Conservation (phyloP, 2,888 invertebrate genomes). For the Hofmannophila pseudospretella region DNA sequence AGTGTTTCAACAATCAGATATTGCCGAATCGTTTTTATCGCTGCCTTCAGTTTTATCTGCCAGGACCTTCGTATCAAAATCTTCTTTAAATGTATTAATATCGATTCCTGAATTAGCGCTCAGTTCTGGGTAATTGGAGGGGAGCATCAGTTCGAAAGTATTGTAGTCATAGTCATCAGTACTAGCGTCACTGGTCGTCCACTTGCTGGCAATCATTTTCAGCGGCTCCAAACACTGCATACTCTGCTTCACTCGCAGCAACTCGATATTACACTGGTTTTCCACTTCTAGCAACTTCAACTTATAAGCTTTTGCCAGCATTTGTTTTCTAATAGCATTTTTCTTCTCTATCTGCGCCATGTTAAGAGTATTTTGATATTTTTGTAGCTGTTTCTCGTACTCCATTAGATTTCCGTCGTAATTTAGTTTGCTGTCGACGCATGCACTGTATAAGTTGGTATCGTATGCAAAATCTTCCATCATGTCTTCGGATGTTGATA, state of each 20-base stretch:
- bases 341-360: constrained; percentile 69
- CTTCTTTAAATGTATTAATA: constrained; percentile 29
- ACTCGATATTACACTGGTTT: constrained; percentile 68
- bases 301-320: constrained; percentile 65
- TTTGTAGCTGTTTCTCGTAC: constrained; percentile 66
- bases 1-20: constrained; percentile 22
- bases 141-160: constrained; percentile 51
- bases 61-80: constrained; percentile 21
- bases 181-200: constrained; percentile 47
- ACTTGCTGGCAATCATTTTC: constrained; percentile 57
- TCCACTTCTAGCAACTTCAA: constrained; percentile 66
- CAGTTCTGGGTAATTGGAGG: constrained; percentile 55
- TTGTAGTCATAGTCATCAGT: constrained; percentile 38
- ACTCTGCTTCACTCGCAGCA: constrained; percentile 64
- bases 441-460: constrained; percentile 35
- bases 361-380: constrained; percentile 62
- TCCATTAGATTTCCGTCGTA: constrained; percentile 60
- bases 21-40: constrained; percentile 23
- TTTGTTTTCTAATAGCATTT: constrained; percentile 65
- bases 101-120: constrained; percentile 37
- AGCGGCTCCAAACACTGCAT: constrained; percentile 65
- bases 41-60: constrained; percentile 21
- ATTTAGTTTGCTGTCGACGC: constrained; percentile 48
- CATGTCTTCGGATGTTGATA: constrained; percentile 19
- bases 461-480: constrained; percentile 19